Percentiles rank a stretch among this genome's conserved stretches.
These are phyloP conservation scores for Pseudomyrmex dendroicus DNA, from an alignment of 1,140 invertebrate genomes.

Conservation along the genomic window DNA sequence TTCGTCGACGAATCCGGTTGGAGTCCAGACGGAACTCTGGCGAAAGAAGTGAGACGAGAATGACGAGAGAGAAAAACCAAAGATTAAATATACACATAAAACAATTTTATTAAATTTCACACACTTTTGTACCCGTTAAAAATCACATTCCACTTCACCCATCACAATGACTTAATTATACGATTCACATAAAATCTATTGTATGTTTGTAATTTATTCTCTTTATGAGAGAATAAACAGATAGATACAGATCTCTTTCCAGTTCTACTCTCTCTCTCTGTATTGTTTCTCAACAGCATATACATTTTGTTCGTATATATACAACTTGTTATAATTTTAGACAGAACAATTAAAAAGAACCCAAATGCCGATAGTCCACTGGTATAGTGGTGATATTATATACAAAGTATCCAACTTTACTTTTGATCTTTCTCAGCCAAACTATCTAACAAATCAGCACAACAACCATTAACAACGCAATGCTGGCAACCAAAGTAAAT, in stretches of 20 bases:
- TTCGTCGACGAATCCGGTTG: conserved; percentile 75
- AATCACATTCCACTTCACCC: not conserved
- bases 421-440: too few species aligned
- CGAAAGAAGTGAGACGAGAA: conserved; percentile 20
- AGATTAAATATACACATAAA: conserved; percentile 3
- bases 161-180: not conserved
- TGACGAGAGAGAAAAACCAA: not conserved
- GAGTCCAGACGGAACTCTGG: conserved; percentile 73
- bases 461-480: too few species aligned
- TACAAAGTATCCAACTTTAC: too few species aligned
- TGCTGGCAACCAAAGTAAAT: too few species aligned
- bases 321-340: not conserved
- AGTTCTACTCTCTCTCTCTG: not conserved
- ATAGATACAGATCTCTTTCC: not conserved
- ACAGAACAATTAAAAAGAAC: not conserved
- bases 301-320: not conserved
- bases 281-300: not conserved
- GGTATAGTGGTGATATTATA: too few species aligned
- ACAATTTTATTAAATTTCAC: not conserved
- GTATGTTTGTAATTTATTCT: not conserved
- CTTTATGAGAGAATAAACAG: not conserved
- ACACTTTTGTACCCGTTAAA: not conserved
- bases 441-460: too few species aligned
- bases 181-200: not conserved
- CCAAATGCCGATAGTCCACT: not conserved